These are phyloP conservation scores for Orchestes rusci DNA, from an alignment of 2,888 invertebrate genomes.

Conservation along the genomic window DNA sequence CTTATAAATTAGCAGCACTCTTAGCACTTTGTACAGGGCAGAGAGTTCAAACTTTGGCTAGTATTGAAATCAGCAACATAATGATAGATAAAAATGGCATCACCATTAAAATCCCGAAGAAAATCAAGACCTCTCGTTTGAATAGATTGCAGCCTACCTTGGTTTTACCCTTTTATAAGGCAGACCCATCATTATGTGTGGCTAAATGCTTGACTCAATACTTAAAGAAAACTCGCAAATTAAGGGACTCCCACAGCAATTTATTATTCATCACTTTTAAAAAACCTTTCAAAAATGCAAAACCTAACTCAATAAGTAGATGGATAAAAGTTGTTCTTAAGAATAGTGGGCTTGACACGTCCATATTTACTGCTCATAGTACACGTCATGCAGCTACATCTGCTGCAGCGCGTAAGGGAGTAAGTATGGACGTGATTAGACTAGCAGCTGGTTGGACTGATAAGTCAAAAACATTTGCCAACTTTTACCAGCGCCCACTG, in stretches of 20 bases:
- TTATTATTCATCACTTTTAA: slow-evolving; percentile 1
- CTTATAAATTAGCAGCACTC: slow-evolving; percentile 1
- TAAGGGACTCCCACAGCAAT: slow-evolving; percentile 6
- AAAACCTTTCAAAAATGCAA: not conserved
- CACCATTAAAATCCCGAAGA: slow-evolving; percentile 14
- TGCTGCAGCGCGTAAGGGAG: too few relatives aligned
- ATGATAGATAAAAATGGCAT: slow-evolving; percentile 4
- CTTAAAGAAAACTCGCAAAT: not conserved
- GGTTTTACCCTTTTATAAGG: slow-evolving; percentile 14
- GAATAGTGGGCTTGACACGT: too few relatives aligned
- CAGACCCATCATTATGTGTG: slow-evolving; percentile 14
- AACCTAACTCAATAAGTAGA: too few relatives aligned
- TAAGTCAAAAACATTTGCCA: too few relatives aligned
- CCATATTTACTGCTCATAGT: too few relatives aligned
- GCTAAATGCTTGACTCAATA: slow-evolving; percentile 7
- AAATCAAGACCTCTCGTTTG: slow-evolving; percentile 16
- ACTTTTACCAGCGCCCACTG: too few relatives aligned
- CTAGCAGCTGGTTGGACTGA: too few relatives aligned
- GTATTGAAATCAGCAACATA: slow-evolving; percentile 13
- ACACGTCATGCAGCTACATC: too few relatives aligned
- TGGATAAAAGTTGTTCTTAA: too few relatives aligned
- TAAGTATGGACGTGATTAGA: too few relatives aligned
- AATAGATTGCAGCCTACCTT: slow-evolving; percentile 16
- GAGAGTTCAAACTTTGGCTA: slow-evolving; percentile 16
- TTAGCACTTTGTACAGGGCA: slow-evolving; percentile 8